These are phyloP conservation scores for Panthera tigris DNA, from an alignment of 2,113 vertebrate species.

Conservation along the genomic window DNA sequence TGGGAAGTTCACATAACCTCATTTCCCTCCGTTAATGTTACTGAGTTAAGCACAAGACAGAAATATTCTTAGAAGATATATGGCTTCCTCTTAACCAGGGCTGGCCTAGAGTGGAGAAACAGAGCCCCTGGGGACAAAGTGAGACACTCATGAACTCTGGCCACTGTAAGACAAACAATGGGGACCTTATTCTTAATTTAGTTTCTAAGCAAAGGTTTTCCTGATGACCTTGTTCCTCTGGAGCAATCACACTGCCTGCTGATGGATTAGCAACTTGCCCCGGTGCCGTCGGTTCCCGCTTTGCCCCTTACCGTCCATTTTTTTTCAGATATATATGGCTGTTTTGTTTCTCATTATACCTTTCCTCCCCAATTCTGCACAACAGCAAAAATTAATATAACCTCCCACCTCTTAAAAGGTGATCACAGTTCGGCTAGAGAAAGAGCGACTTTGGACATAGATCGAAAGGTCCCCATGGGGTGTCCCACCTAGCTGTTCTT, in stretches of 20 bases:
- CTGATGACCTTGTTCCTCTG: slow-evolving; percentile 35
- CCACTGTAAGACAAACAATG: slow-evolving; percentile 69
- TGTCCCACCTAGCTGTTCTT: background rate
- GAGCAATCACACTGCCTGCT: background rate
- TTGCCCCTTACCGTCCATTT: background rate
- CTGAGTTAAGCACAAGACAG: slow-evolving; percentile 80
- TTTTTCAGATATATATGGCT: slow-evolving; percentile 2
- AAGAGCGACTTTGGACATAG: slow-evolving; percentile 25
- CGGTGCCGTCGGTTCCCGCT: background rate
- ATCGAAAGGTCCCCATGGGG: background rate
- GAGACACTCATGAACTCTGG: slow-evolving; percentile 59
- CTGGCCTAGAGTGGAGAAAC: slow-evolving; percentile 46
- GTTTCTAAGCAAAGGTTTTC: slow-evolving; percentile 65
- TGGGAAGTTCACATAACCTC: slow-evolving; percentile 74
- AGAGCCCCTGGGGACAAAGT: slow-evolving; percentile 48
- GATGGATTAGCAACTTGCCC: background rate
- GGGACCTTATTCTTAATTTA: slow-evolving; percentile 66
- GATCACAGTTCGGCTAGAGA: slow-evolving; percentile 50
- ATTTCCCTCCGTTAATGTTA: slow-evolving; percentile 73
- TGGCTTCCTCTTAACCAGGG: slow-evolving; percentile 78
- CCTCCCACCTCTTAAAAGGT: slow-evolving; percentile 76
- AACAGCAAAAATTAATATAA: slow-evolving; percentile 56
- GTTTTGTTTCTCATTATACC: slow-evolving; percentile 69
- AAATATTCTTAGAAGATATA: slow-evolving; percentile 82
- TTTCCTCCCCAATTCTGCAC: slow-evolving; percentile 73